Evolutionary conservation across 1,140 invertebrate genomes (phyloP), one percentile per base, ranked within the genome.

Genomic region (Luehdorfia chinensis): DNA sequence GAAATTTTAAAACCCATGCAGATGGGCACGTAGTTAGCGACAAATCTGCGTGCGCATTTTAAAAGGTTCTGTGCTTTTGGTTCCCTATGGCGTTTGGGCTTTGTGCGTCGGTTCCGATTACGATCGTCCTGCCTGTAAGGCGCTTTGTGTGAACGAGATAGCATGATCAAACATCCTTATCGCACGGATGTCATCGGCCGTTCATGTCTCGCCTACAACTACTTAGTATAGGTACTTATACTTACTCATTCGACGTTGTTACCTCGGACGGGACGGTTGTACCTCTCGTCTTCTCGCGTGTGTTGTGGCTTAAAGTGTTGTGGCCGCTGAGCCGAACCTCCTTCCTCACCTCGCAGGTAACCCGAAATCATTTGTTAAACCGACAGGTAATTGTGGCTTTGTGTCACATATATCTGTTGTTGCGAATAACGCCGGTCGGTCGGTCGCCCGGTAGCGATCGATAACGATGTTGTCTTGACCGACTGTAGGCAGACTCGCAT

Each of bases 401-500:
- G 45, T 75, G 64, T 75, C 52, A 71, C 39, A 59, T 58, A 63
- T 51, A 47, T 33, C 30, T 19, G 8, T n/a, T 16, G 68, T 66
- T 43, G 66, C 62, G 33, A 67, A 58, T 49, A 65, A 59, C 51
- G 69, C 66, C 71, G 74, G 66, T 59, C 45, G 51, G 47, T 47
- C 57, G 63, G 72, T 62, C 67, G 71, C 68, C 68, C 68, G 55
- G 61, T 61, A 28, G 43, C 80, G 80, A 84, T 84, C 80, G 74
- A 84, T 84, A 84, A 74, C 70, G 69, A 79, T 71, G 75, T 78
- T 76, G 75, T 80, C 77, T 67, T 69, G 63, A 58, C 60, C 56
- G 59, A 55, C 54, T 68, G 65, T 62, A 58, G 55, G 58, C 59
- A 55, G 44, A 55, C 50, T 58, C 58, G 56, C 56, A 47, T 50